phyloP scores from a whole-genome alignment of 1,140 invertebrate genomes.

The Diorhabda carinulata region DNA sequence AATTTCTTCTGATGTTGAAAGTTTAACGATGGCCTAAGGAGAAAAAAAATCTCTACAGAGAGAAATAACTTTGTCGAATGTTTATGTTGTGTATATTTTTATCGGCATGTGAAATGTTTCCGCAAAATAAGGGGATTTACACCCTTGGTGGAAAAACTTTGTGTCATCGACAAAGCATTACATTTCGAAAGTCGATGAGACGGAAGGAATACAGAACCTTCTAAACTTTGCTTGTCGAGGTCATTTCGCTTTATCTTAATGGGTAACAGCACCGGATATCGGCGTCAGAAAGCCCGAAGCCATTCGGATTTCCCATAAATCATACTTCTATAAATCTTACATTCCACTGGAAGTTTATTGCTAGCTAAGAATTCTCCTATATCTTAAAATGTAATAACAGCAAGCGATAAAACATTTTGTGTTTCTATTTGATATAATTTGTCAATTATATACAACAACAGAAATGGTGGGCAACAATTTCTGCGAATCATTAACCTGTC shows the following conservation, averaged over 20 bases:
- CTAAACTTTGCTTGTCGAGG: constrained; percentile 14
- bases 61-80: not conserved
- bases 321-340: constrained; percentile 34
- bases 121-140: constrained; percentile 2
- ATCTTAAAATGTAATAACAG: constrained; percentile 31
- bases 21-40: too few relatives aligned
- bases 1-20: too few relatives aligned
- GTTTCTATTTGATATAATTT: constrained; percentile 31
- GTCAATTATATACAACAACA: constrained; percentile 25
- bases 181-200: constrained; percentile 10
- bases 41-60: too few relatives aligned
- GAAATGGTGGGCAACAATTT: constrained; percentile 18
- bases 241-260: constrained; percentile 22
- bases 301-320: constrained; percentile 23
- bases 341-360: constrained; percentile 32
- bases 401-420: constrained; percentile 23
- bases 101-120: not conserved
- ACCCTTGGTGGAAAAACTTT: not conserved
- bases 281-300: constrained; percentile 11
- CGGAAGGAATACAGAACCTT: constrained; percentile 7
- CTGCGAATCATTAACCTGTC: not conserved
- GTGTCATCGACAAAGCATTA: constrained; percentile 6
- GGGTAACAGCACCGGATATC: constrained; percentile 20
- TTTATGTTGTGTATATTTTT: not conserved
- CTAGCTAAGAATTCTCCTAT: constrained; percentile 27